Conservation (phyloP, 2,113 vertebrate species). For the Scortum barcoo region DNA sequence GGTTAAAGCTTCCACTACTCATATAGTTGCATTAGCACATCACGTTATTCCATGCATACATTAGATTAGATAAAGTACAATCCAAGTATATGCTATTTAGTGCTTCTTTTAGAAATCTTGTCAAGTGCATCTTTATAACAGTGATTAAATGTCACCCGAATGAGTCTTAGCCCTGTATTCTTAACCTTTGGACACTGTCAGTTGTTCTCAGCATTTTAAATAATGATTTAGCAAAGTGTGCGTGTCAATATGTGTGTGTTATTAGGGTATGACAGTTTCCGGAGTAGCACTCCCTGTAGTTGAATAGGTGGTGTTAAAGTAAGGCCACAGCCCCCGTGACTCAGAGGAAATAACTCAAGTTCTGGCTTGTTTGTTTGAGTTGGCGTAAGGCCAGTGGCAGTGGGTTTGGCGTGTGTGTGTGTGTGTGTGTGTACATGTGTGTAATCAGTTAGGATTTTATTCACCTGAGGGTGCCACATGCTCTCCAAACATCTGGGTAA, state of each 20-base stretch:
- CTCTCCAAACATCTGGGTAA: slow-evolving; percentile 73
- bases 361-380: slow-evolving; percentile 35
- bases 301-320: slow-evolving; percentile 49
- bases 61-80: background rate
- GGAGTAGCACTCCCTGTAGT: slow-evolving; percentile 37
- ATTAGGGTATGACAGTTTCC: slow-evolving; percentile 28
- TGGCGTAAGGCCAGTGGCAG: slow-evolving; percentile 30
- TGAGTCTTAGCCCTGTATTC: background rate
- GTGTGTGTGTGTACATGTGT: slow-evolving; percentile 25
- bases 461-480: slow-evolving; percentile 65
- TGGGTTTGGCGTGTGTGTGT: slow-evolving; percentile 33
- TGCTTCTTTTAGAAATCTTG: background rate
- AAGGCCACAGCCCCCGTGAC: slow-evolving; percentile 59
- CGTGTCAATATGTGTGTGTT: slow-evolving; percentile 24
- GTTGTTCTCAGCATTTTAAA: background rate
- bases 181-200: background rate
- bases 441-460: slow-evolving; percentile 57
- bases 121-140: background rate
- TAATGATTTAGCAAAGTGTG: slow-evolving; percentile 16
- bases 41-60: background rate
- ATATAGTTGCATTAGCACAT: background rate
- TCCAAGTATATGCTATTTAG: background rate
- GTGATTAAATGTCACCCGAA: background rate
- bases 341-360: slow-evolving; percentile 67
- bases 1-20: background rate